Percentiles rank a stretch among this genome's conserved stretches.
These are phyloP conservation scores for Papilio polytes DNA, from an alignment of 1,140 invertebrate species.

Conservation along the genomic window DNA sequence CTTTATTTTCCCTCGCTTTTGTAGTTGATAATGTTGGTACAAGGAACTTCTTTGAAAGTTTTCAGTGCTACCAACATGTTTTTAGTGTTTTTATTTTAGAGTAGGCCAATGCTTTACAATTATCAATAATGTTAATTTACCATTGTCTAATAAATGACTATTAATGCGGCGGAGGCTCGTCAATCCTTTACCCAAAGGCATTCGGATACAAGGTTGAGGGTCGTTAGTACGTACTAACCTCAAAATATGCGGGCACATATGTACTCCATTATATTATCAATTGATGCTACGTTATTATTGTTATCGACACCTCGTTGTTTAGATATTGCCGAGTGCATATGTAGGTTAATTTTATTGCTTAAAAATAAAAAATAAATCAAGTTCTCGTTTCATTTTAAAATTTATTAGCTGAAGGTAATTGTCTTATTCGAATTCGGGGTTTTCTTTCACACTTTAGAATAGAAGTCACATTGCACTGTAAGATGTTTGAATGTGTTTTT, in stretches of 20 bases:
- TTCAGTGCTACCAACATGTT: too few species aligned
- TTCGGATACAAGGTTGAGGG: constrained; percentile 3
- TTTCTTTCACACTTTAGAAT: too few species aligned
- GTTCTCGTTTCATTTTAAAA: neutral
- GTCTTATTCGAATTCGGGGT: too few species aligned
- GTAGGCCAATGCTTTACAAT: too few species aligned
- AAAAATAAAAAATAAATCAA: neutral
- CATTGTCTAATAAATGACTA: neutral
- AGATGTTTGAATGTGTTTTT: too few species aligned
- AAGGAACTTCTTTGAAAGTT: too few species aligned
- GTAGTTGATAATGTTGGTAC: too few species aligned
- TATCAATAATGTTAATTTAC: neutral
- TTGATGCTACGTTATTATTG: neutral
- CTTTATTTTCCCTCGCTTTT: too few species aligned
- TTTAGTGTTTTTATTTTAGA: too few species aligned
- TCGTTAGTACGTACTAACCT: neutral
- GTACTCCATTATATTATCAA: neutral
- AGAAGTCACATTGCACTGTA: too few species aligned
- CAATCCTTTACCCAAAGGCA: neutral
- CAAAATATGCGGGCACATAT: constrained; percentile 3
- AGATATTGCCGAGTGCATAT: neutral
- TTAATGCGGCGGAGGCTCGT: neutral
- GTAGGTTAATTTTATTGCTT: neutral
- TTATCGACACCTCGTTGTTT: neutral
- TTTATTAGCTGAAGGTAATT: too few species aligned